Base-by-base conservation (phyloP, 2,797 vertebrate genomes). In the Jordanella pulchra region DNA sequence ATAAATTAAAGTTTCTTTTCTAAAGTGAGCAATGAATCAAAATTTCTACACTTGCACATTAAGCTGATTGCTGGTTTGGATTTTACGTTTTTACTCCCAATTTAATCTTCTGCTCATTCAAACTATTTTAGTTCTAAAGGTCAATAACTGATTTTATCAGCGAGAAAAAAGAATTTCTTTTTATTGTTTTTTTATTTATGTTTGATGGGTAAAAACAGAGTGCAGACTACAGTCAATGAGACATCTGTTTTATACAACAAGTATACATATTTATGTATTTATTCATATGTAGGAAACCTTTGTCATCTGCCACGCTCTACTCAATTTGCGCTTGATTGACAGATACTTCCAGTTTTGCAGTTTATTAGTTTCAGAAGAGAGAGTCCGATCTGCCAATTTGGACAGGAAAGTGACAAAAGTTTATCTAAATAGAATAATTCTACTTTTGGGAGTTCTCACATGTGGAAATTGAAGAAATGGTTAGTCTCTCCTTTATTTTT, bases 341-440 rank as follows among this genome's bases (percentile, higher is more conserved):
- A 95, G 95, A 93, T 95, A 95, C 95, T 94, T 95, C 94, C 95
- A 94, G 94, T 94, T 97, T 97, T 95, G 96, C 95, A 97, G 92
- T 97, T 97, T 96, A 96, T 95, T 97, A 95, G 94, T 96, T 97
- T 96, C 93, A 85, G 93, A 95, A 94, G 84, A 95, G 95, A 95
- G 94, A 96, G 94, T 91, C 95, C 95, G 96, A 97, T 95, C 94
- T 97, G 96, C 95, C 96, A 96, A 96, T 97, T 97, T 97, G 96
- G 96, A 96, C 95, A 94, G 94, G 93, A 92, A 95, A 96, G 94
- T 96, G 96, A 97, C 95, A 97, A 94, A 88, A 89, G 95, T 96
- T 96, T 95, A 95, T 96, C 94, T 96, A 96, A 97, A 97, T 94
- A 95, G 94, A 96, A 95, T 96, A 95, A 97, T 97, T 96, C 95